phyloP scores from a whole-genome alignment of 2,113 vertebrate genomes.

The Poeciliopsis retropinna region DNA sequence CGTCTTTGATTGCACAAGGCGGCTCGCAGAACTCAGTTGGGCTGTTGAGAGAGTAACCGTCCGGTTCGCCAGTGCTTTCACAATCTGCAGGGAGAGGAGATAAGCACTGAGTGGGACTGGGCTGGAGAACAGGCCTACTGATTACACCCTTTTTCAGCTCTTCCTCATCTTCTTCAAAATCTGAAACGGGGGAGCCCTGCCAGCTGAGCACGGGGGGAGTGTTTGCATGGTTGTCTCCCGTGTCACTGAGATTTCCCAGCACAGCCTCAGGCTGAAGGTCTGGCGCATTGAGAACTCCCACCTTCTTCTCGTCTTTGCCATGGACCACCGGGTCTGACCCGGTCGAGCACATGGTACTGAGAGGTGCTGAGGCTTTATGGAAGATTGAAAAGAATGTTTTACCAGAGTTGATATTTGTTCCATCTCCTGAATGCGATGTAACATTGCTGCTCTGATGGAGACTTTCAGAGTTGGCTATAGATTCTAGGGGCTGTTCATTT shows the following conservation, averaged over 20 bases:
- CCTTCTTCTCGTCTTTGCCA: slow-evolving; percentile 61
- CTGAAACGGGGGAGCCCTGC: slow-evolving; percentile 81
- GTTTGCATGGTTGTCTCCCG: slow-evolving; percentile 70
- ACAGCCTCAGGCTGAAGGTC: slow-evolving; percentile 74
- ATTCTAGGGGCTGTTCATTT: slow-evolving; percentile 5
- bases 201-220: slow-evolving; percentile 84
- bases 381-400: slow-evolving; percentile 64
- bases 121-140: slow-evolving; percentile 78
- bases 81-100: slow-evolving; percentile 56
- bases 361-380: slow-evolving; percentile 75
- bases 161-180: slow-evolving; percentile 75
- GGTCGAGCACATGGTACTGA: slow-evolving; percentile 25
- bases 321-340: slow-evolving; percentile 65
- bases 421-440: slow-evolving; percentile 35
- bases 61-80: slow-evolving; percentile 21
- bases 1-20: slow-evolving; percentile 36
- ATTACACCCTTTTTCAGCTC: slow-evolving; percentile 72
- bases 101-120: slow-evolving; percentile 74
- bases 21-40: slow-evolving; percentile 42
- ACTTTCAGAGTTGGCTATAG: slow-evolving; percentile 23
- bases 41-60: slow-evolving; percentile 32
- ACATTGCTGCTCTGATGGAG: slow-evolving; percentile 32
- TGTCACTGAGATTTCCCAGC: slow-evolving; percentile 67
- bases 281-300: slow-evolving; percentile 73
- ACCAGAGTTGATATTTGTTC: slow-evolving; percentile 38